A percentile compares a stretch with the other conserved stretches of the same genome.
phyloP scores from a whole-genome alignment of 2,797 vertebrate genomes.

The Acanthurus tractus region DNA sequence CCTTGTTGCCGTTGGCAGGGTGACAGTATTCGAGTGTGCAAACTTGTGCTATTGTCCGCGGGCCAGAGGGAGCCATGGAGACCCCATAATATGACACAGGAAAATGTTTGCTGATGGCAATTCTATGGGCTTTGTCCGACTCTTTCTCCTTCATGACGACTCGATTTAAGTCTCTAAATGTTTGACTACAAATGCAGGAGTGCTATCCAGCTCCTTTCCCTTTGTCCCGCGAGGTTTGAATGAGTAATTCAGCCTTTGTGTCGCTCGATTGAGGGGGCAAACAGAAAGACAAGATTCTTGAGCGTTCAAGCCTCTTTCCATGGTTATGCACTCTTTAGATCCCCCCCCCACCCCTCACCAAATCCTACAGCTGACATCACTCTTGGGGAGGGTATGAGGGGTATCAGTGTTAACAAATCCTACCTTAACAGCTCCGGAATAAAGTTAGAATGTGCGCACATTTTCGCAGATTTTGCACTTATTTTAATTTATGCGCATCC shows the following conservation, averaged over 20 bases:
- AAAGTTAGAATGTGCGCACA: constrained; percentile 81
- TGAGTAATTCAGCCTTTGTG: constrained; percentile 99
- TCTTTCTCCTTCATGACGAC: constrained; percentile 99
- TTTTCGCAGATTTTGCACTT: not conserved
- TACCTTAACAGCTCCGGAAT: constrained; percentile 72
- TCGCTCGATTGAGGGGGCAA: constrained; percentile 99
- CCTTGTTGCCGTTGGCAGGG: constrained; percentile 99
- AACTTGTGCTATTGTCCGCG: constrained; percentile 99
- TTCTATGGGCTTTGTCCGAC: constrained; percentile 99
- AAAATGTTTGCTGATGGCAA: constrained; percentile 99
- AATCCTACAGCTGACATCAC: constrained; percentile 92
- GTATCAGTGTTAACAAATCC: constrained; percentile 83
- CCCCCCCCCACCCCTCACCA: constrained; percentile 74
- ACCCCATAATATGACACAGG: constrained; percentile 99
- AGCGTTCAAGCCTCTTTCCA: constrained; percentile 98
- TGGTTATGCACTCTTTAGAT: constrained; percentile 97
- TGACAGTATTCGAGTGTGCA: constrained; percentile 99
- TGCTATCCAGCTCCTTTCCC: constrained; percentile 98
- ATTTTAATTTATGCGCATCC: constrained; percentile 1
- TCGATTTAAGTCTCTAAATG: constrained; percentile 99
- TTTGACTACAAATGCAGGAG: constrained; percentile 99
- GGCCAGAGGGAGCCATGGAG: constrained; percentile 99
- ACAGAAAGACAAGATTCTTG: constrained; percentile 99
- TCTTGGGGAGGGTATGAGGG: constrained; percentile 74
- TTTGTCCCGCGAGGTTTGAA: constrained; percentile 98